Evolutionary conservation across 2,113 vertebrate genomes (phyloP).

Genomic region (Panthera tigris): DNA sequence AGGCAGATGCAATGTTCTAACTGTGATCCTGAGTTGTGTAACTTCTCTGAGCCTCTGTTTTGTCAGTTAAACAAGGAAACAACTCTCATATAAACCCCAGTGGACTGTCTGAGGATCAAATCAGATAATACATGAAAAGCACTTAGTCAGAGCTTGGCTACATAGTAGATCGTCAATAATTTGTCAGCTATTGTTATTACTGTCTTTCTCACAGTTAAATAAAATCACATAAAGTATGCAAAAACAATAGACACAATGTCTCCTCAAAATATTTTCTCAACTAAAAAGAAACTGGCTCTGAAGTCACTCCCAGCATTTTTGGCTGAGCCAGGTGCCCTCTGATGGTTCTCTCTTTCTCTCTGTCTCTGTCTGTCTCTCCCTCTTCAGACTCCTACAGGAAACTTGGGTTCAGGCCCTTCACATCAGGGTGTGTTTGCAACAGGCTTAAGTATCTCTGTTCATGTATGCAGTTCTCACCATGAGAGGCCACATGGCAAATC

Average conservation of each 20-base stretch:
- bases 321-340: neutral
- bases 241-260: neutral
- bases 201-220: slow-evolving; percentile 37
- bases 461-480: neutral
- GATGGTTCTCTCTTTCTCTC: neutral
- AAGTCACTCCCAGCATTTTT: neutral
- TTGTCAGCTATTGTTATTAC: neutral
- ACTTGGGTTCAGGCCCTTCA: neutral
- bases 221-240: neutral
- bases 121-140: neutral
- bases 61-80: neutral
- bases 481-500: neutral
- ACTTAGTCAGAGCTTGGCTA: neutral
- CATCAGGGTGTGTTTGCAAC: neutral
- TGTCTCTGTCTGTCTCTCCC: neutral
- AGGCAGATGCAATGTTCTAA: neutral
- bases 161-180: neutral
- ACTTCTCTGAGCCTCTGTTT: neutral
- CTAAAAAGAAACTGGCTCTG: slow-evolving; percentile 17
- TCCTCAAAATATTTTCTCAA: slow-evolving; percentile 35
- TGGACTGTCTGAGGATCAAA: slow-evolving; percentile 3
- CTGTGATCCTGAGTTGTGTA: neutral
- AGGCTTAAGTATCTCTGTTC: neutral
- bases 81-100: neutral
- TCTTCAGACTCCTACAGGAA: neutral